Base-by-base conservation (phyloP, 2,888 invertebrate genomes). In the Lamproptera curius region DNA sequence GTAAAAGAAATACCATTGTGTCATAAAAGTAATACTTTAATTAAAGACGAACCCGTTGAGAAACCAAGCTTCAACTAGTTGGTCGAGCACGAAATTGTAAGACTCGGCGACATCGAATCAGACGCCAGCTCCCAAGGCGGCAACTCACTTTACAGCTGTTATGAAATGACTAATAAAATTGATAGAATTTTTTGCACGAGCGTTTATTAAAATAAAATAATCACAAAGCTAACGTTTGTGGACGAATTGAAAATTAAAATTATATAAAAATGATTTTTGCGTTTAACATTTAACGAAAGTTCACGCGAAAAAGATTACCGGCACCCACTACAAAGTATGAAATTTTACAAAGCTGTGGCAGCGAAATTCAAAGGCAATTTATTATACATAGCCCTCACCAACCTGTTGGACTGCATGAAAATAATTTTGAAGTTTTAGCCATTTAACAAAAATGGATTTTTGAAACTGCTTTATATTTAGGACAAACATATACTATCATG, bases 81-180 rank as follows among this genome's bases (percentile, higher is more conserved):
- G 45, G 33, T 33, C 39, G 45, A 45, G 38, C 33, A 34, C 34
- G 31, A 9, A 43, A 38, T 39, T 39, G 33, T 39, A 10, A 39
- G 45, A 39, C 16, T 13, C 34, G 28, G 31, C 17, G 45, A 45
- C 45, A 45, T 39, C 45, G 39, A 45, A 33, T 45, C 23, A 45
- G 45, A 45, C 34, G 33, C 39, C 39, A 36, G 45, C 38, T 39
- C 39, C 39, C 38, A 23, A 45, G 23, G 13, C 42, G 44, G 33
- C 39, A 33, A 20, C 45, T 31, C 23, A 13, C 44, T 38, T 17
- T 31, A 38, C 17, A 31, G 38, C 43, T 33, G 14, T 44, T 38
- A 44, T 38, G 38, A 38, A 44, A 45, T 45, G 39, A 16, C 38
- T n/a, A 33, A 45, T 33, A 45, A 45, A 34, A 38, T 45, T 39